Evolutionary conservation across 1,140 invertebrate species (phyloP).

Genomic region (Drosophila mayri): DNA sequence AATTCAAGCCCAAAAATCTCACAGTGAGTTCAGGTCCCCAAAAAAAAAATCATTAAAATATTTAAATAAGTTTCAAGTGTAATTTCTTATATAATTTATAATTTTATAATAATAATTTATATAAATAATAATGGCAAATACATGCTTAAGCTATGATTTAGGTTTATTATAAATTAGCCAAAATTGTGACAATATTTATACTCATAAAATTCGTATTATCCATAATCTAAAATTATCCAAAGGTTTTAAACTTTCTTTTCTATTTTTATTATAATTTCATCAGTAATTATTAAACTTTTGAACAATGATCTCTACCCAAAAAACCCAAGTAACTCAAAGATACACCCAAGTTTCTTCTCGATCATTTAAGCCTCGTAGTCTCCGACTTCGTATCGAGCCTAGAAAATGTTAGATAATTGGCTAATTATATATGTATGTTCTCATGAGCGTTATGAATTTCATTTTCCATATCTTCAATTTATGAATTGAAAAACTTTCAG

Average conservation of each 20-base stretch:
- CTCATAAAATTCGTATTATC: too few species aligned
- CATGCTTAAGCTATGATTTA: too few species aligned
- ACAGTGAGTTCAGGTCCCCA: not conserved
- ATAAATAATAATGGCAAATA: too few species aligned
- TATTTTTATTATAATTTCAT: too few species aligned
- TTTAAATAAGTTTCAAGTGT: too few species aligned
- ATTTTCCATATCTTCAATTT: slow-evolving; percentile 80
- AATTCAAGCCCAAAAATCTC: slow-evolving; percentile 18
- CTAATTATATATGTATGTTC: slow-evolving; percentile 60
- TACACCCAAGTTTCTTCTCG: not conserved
- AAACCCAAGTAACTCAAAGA: slow-evolving; percentile 6
- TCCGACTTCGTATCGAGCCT: slow-evolving; percentile 9
- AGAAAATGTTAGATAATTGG: slow-evolving; percentile 65
- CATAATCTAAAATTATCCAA: not conserved
- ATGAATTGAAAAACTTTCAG: slow-evolving; percentile 69
- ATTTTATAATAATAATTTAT: too few species aligned
- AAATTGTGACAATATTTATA: too few species aligned
- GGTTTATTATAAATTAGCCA: too few species aligned
- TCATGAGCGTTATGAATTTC: slow-evolving; percentile 68
- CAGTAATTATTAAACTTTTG: too few species aligned
- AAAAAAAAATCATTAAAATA: not conserved
- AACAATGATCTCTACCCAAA: too few species aligned
- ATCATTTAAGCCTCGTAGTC: slow-evolving; percentile 4
- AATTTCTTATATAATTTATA: not conserved
- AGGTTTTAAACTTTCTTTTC: too few species aligned